Percentiles rank a stretch among this genome's conserved stretches.
These are phyloP conservation scores for Melanostoma scalare DNA, from an alignment of 2,888 invertebrate species.

Conservation along the genomic window DNA sequence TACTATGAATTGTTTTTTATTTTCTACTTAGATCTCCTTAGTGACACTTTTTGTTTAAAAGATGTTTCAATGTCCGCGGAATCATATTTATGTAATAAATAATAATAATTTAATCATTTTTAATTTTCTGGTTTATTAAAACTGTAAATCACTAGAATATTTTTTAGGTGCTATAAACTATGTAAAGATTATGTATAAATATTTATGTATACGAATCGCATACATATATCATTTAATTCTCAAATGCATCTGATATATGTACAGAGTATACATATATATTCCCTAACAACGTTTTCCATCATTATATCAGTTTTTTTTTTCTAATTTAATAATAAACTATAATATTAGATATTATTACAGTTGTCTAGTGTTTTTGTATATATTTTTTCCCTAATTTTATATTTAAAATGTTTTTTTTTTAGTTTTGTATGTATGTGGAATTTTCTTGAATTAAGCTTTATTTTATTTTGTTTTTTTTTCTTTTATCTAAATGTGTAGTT, in stretches of 20 bases:
- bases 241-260: conserved; percentile 27
- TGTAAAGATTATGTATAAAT: conserved; percentile 63
- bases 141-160: conserved; percentile 65
- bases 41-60: conserved; percentile 22
- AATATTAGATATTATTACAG: conserved; percentile 53
- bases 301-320: conserved; percentile 29
- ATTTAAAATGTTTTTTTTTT: conserved; percentile 51
- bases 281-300: conserved; percentile 66
- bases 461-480: conserved; percentile 37
- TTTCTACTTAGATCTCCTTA: too few relatives aligned
- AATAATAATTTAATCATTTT: conserved; percentile 42
- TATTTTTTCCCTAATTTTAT: conserved; percentile 31
- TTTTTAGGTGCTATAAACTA: conserved; percentile 56
- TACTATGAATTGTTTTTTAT: background rate
- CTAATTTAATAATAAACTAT: conserved; percentile 53
- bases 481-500: conserved; percentile 59
- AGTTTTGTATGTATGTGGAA: conserved; percentile 31
- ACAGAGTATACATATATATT: conserved; percentile 67
- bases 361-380: conserved; percentile 38
- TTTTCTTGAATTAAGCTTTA: conserved; percentile 58
- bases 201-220: conserved; percentile 61
- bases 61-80: conserved; percentile 57
- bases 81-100: conserved; percentile 69
- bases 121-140: conserved; percentile 41
- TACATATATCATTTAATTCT: conserved; percentile 50